phyloP scores from a whole-genome alignment of 2,888 invertebrate species.

The Amiota communis region DNA sequence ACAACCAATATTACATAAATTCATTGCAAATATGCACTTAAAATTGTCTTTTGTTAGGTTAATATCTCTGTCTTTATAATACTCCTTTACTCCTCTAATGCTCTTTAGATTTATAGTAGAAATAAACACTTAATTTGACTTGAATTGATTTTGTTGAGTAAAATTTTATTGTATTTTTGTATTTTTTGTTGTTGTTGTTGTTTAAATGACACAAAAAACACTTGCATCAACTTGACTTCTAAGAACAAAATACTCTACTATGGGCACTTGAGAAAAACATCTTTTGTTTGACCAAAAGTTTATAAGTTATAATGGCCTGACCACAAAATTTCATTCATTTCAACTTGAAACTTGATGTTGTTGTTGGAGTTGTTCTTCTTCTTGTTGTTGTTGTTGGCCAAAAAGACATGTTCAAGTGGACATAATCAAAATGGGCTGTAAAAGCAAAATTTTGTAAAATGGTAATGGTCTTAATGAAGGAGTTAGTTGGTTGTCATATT shows the following conservation, averaged over 20 bases:
- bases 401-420: slow-evolving; percentile 66
- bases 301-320: slow-evolving; percentile 65
- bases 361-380: no score
- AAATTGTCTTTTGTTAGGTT: neutral
- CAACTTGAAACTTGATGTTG: slow-evolving; percentile 5
- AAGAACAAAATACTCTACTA: slow-evolving; percentile 13
- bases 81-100: slow-evolving; percentile 8
- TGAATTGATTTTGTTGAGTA: slow-evolving; percentile 63
- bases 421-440: slow-evolving; percentile 40
- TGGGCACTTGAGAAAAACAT: slow-evolving; percentile 20
- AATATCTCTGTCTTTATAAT: no score
- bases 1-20: neutral
- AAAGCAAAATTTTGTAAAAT: slow-evolving; percentile 61
- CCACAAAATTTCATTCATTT: slow-evolving; percentile 47
- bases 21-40: neutral
- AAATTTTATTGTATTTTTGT: neutral
- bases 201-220: slow-evolving; percentile 6
- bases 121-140: slow-evolving; percentile 63
- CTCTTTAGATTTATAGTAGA: slow-evolving; percentile 44
- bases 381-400: slow-evolving; percentile 40
- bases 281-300: slow-evolving; percentile 33
- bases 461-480: slow-evolving; percentile 36
- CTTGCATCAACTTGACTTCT: slow-evolving; percentile 6
- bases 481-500: neutral
- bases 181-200: no score